These are phyloP conservation scores for Melanotaenia boesemani DNA, from an alignment of 2,797 vertebrate species.

Conservation along the genomic window DNA sequence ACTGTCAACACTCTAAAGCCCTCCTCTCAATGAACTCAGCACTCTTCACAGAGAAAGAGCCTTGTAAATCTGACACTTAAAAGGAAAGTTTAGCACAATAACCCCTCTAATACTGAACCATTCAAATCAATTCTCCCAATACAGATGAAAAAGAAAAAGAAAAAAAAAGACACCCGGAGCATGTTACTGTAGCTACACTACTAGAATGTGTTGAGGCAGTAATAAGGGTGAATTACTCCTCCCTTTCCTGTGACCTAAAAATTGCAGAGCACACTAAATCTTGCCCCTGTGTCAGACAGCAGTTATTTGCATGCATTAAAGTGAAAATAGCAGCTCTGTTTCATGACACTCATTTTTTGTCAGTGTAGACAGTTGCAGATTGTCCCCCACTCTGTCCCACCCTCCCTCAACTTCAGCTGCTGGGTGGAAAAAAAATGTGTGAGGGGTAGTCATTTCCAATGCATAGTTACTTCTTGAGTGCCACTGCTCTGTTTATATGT, in stretches of 20 bases:
- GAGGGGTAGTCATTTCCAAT: slow-evolving; percentile 69
- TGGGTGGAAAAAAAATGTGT: slow-evolving; percentile 43
- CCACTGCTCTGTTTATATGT: slow-evolving; percentile 55
- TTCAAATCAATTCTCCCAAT: background rate
- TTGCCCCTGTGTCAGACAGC: slow-evolving; percentile 63
- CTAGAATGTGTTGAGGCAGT: slow-evolving; percentile 61
- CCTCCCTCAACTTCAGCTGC: slow-evolving; percentile 46
- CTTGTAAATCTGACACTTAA: slow-evolving; percentile 59
- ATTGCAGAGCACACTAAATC: slow-evolving; percentile 66
- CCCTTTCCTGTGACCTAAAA: slow-evolving; percentile 68
- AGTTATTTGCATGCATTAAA: slow-evolving; percentile 72
- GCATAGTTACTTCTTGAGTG: slow-evolving; percentile 61
- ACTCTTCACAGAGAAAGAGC: slow-evolving; percentile 43
- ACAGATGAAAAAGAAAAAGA: background rate
- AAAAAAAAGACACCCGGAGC: slow-evolving; percentile 35
- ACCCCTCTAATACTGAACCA: slow-evolving; percentile 47
- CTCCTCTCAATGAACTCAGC: slow-evolving; percentile 33
- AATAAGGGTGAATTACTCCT: slow-evolving; percentile 71
- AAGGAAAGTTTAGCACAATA: slow-evolving; percentile 59
- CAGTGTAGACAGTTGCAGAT: slow-evolving; percentile 51
- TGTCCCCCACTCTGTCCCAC: slow-evolving; percentile 17
- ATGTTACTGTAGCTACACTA: slow-evolving; percentile 70
- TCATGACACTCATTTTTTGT: slow-evolving; percentile 60
- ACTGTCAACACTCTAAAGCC: slow-evolving; percentile 54
- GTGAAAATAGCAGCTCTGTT: slow-evolving; percentile 56